Base-by-base conservation (phyloP, 2,797 vertebrate species). In the Columba guinea region DNA sequence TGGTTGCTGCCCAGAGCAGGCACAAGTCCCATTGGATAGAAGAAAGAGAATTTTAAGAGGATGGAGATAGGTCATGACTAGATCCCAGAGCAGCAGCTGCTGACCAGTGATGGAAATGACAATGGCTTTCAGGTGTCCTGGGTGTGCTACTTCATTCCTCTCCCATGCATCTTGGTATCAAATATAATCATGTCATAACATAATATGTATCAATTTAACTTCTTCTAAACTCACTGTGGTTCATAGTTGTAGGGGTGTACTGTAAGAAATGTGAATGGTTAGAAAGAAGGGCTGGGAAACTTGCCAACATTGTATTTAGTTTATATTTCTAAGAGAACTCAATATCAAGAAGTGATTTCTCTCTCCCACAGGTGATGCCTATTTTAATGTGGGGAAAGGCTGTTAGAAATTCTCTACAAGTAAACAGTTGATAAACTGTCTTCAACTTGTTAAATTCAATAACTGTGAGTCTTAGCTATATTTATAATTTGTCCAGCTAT, bases 61-160 rank as follows among this genome's bases (percentile, higher is more conserved):
- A 2, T 27, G 26, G 26, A 55, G 5, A 10, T 10, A 8, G 3
- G 8, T 4, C 21, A 3, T 35, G 11, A 26, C 4, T 9, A 35
- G 26, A 35, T 44, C 18, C 22, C 0, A 1, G 44, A 63, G 32
- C 32, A 78, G 20, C 46, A 65, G 32, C 78, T 52, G 34, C 52
- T 74, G 48, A 35, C 15, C 56, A 35, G 15, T 15, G 18, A 16
- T 5, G 37, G 24, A 17, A 8, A 7, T 14, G 21, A 52, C 27
- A 30, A 53, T 7, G 34, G 10, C 20, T 91, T 69, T 74, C 2
- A 13, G 12, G 26, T 83, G 56, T 78, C n/a, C 56, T 69, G 24
- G 11, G 51, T 55, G 24, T 39, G 41, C 10, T n/a, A 1, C 17
- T 44, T 55, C 30, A 16, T 53, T 39, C 65, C 73, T n/a, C 6